phyloP scores from a whole-genome alignment of 2,113 vertebrate species.

The Desmodus rotundus region DNA sequence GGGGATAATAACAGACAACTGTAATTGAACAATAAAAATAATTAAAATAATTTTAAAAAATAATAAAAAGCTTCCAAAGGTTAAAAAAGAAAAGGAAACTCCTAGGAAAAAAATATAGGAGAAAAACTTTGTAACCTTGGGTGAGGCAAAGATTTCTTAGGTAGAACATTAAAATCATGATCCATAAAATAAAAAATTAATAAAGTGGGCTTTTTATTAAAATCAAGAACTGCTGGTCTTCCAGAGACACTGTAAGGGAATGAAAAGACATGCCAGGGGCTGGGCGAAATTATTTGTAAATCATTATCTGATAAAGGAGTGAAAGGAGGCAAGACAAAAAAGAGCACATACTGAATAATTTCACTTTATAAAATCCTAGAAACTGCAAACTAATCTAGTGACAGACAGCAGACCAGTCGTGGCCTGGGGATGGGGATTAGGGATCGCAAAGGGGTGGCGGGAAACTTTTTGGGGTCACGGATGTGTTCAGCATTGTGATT shows the following conservation, averaged over 20 bases:
- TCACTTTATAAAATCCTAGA: background rate
- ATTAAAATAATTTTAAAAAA: too few species aligned
- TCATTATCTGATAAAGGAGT: background rate
- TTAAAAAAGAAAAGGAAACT: background rate
- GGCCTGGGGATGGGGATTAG: background rate
- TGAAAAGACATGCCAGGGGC: background rate
- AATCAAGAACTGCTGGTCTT: background rate
- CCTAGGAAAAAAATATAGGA: background rate
- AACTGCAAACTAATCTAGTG: background rate
- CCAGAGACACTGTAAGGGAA: background rate
- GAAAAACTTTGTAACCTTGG: background rate
- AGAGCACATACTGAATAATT: background rate
- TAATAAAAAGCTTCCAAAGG: too few species aligned
- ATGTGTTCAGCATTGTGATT: background rate
- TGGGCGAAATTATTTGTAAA: background rate
- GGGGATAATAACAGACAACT: too few species aligned
- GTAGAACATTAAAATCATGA: background rate
- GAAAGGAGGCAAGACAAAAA: background rate
- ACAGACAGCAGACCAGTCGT: background rate
- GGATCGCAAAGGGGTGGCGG: background rate
- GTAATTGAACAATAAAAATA: too few species aligned
- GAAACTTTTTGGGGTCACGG: background rate
- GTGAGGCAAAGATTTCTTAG: background rate
- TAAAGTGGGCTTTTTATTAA: background rate
- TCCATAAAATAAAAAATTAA: background rate